These are phyloP conservation scores for Camelus dromedarius DNA, from an alignment of 2,113 vertebrate species.

Conservation along the genomic window DNA sequence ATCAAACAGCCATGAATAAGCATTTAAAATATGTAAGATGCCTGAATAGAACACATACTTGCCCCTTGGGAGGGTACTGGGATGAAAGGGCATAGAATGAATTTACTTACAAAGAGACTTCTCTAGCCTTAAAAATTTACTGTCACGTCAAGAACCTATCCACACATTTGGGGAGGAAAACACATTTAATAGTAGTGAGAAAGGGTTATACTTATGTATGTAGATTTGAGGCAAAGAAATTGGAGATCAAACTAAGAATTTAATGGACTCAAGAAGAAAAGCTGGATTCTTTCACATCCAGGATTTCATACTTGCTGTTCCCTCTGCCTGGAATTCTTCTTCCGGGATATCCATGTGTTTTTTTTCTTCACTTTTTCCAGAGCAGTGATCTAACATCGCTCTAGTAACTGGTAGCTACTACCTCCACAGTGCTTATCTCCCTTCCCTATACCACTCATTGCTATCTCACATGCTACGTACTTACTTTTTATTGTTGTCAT, in stretches of 20 bases:
- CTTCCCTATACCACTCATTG: not conserved
- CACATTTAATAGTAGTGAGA: not conserved
- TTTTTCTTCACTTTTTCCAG: not conserved
- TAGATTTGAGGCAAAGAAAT: not conserved
- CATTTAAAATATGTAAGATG: not conserved
- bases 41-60: not conserved
- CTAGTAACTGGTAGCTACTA: not conserved
- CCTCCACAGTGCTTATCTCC: not conserved
- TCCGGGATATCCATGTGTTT: not conserved
- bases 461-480: not conserved
- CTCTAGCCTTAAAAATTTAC: not conserved
- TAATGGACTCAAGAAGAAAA: not conserved
- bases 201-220: not conserved
- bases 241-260: not conserved
- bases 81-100: not conserved
- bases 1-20: not conserved
- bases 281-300: not conserved
- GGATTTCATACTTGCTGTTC: not conserved
- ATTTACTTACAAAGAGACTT: not conserved
- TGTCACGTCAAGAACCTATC: not conserved
- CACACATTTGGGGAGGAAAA: fast-evolving
- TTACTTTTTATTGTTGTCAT: not conserved
- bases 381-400: not conserved
- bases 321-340: not conserved
- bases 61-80: not conserved